These are phyloP conservation scores for Eumacrocentrus americanus DNA, from an alignment of 2,888 invertebrate species.

Conservation along the genomic window DNA sequence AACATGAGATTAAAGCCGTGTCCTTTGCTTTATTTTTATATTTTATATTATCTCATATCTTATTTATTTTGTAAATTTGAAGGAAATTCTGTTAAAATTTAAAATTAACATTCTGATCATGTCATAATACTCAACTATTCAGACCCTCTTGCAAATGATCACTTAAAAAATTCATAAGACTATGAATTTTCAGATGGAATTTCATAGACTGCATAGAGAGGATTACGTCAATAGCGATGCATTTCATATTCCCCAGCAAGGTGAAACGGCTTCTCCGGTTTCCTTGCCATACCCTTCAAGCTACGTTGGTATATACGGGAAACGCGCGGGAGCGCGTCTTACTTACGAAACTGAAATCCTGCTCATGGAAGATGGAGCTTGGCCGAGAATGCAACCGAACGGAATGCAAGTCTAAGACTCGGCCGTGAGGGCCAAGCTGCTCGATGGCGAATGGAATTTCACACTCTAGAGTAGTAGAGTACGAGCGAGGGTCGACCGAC, in stretches of 20 bases:
- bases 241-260: too few relatives aligned
- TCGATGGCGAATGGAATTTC: conserved; percentile 39
- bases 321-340: conserved; percentile 31
- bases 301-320: not conserved
- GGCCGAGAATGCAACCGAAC: conserved; percentile 33
- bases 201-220: too few relatives aligned
- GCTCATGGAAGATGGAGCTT: conserved; percentile 16
- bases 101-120: not conserved
- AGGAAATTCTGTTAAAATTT: too few relatives aligned
- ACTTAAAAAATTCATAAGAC: not conserved
- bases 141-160: not conserved
- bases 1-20: too few relatives aligned
- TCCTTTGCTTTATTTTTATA: too few relatives aligned
- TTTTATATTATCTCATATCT: too few relatives aligned
- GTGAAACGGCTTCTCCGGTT: too few relatives aligned
- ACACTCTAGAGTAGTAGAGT: conserved; percentile 37
- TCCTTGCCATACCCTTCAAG: too few relatives aligned
- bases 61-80: too few relatives aligned
- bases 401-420: conserved; percentile 38
- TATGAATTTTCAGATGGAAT: conserved; percentile 16
- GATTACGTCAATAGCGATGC: too few relatives aligned
- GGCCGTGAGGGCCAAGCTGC: conserved; percentile 21
- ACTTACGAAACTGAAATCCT: conserved; percentile 39
- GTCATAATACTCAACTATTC: not conserved
- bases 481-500: conserved; percentile 36